Evolutionary conservation across 2,797 vertebrate species (phyloP).

Genomic region (Sebastes matsubarae): DNA sequence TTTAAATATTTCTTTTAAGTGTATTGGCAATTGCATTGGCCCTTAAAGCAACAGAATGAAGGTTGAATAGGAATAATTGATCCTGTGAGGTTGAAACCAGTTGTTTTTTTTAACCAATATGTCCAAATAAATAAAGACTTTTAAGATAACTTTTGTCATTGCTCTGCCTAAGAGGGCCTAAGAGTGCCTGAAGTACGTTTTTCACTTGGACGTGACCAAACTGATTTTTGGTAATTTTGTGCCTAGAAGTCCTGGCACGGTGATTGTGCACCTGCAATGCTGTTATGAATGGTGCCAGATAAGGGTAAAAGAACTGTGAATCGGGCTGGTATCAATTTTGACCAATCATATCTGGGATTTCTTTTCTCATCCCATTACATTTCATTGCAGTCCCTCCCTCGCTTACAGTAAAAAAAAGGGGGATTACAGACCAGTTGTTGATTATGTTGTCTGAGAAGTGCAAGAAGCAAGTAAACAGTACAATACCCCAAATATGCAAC

Average conservation of each 20-base stretch:
- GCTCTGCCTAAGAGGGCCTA: not conserved
- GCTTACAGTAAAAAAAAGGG: not conserved
- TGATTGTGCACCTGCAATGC: not conserved
- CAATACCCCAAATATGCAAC: slow-evolving; percentile 34
- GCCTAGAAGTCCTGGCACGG: not conserved
- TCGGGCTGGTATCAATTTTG: slow-evolving; percentile 6
- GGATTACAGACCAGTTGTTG: slow-evolving; percentile 20
- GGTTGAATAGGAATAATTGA: slow-evolving; percentile 12
- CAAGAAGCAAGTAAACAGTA: slow-evolving; percentile 32
- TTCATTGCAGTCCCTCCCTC: not conserved
- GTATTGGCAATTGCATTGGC: not conserved
- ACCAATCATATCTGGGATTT: not conserved
- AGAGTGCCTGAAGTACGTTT: not conserved
- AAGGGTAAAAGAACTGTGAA: not conserved
- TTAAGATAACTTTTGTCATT: not conserved
- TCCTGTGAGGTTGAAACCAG: slow-evolving; percentile 6
- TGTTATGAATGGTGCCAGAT: not conserved
- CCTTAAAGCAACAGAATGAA: slow-evolving; percentile 13
- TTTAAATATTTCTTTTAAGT: slow-evolving; percentile 28
- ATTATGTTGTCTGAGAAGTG: slow-evolving; percentile 28
- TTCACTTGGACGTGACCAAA: slow-evolving; percentile 1
- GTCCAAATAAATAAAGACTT: slow-evolving; percentile 1
- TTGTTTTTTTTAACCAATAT: slow-evolving; percentile 18
- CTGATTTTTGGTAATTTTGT: not conserved
- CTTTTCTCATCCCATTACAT: not conserved